phyloP scores from a whole-genome alignment of 2,888 invertebrate genomes.

The Metalampra italica region DNA sequence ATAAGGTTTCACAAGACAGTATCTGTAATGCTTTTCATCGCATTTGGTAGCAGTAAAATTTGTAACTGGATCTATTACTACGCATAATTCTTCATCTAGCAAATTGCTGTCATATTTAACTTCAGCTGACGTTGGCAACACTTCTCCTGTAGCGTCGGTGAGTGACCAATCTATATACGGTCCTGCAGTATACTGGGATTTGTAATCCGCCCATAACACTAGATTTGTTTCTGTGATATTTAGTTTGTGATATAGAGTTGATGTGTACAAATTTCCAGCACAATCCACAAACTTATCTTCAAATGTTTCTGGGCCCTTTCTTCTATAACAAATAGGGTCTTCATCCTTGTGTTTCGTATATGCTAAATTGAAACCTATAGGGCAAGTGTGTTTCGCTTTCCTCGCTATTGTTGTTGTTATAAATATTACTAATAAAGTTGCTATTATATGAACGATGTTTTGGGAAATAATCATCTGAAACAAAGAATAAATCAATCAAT shows the following conservation, averaged over 20 bases:
- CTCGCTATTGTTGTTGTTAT: slow-evolving; percentile 25
- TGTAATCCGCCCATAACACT: slow-evolving; percentile 66
- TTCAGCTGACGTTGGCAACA: slow-evolving; percentile 37
- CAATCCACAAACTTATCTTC: slow-evolving; percentile 56
- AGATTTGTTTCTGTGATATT: slow-evolving; percentile 37
- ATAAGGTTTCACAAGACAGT: slow-evolving; percentile 61
- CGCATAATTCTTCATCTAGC: slow-evolving; percentile 49
- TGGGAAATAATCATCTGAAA: slow-evolving; percentile 49
- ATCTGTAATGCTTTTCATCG: slow-evolving; percentile 51
- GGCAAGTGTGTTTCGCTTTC: slow-evolving; percentile 37
- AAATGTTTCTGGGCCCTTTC: slow-evolving; percentile 58
- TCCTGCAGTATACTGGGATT: slow-evolving; percentile 58
- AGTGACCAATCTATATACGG: slow-evolving; percentile 62
- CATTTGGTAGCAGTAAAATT: slow-evolving; percentile 54
- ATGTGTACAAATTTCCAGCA: slow-evolving; percentile 53
- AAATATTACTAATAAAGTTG: slow-evolving; percentile 29
- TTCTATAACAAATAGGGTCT: slow-evolving; percentile 49
- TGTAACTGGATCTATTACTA: slow-evolving; percentile 44
- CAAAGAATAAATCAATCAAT: neutral
- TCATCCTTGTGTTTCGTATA: slow-evolving; percentile 25
- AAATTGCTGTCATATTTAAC: slow-evolving; percentile 33
- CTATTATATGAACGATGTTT: slow-evolving; percentile 22
- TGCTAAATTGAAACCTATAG: slow-evolving; percentile 53
- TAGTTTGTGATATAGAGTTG: slow-evolving; percentile 41
- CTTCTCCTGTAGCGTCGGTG: slow-evolving; percentile 41